A percentile compares a stretch with the other conserved stretches of the same genome.
Conservation (phyloP, 2,113 vertebrate species). For the Bubo blakistoni region DNA sequence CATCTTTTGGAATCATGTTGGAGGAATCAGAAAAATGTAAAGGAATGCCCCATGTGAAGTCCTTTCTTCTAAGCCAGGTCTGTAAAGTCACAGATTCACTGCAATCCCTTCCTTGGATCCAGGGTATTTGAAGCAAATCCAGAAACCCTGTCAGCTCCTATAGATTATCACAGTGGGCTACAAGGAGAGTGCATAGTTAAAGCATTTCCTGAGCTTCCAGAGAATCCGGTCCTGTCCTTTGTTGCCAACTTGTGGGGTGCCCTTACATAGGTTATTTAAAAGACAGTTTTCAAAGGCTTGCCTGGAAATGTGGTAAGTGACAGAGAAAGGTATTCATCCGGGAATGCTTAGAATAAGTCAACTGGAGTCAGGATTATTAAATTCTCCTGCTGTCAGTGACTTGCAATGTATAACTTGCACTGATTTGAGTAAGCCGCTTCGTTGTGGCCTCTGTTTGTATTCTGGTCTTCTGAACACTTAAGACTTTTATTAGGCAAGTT, state of each 20-base stretch:
- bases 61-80: neutral
- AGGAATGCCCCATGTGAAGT: neutral
- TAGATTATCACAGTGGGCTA: neutral
- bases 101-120: neutral
- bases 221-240: neutral
- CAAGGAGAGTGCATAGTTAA: neutral
- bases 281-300: constrained; percentile 22
- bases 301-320: constrained; percentile 30
- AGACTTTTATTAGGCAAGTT: constrained; percentile 40
- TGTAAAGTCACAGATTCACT: neutral
- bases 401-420: neutral
- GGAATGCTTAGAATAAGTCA: constrained; percentile 55
- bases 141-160: neutral
- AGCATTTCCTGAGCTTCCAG: neutral
- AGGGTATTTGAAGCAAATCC: neutral
- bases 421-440: neutral
- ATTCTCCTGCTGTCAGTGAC: constrained; percentile 31
- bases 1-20: neutral
- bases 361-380: constrained; percentile 40
- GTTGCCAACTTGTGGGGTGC: neutral
- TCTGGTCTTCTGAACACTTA: neutral
- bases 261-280: neutral
- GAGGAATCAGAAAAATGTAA: neutral
- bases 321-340: constrained; percentile 47
- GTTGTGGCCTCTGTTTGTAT: constrained; percentile 13